phyloP scores from a whole-genome alignment of 2,888 invertebrate genomes.

The Oscheius onirici region DNA sequence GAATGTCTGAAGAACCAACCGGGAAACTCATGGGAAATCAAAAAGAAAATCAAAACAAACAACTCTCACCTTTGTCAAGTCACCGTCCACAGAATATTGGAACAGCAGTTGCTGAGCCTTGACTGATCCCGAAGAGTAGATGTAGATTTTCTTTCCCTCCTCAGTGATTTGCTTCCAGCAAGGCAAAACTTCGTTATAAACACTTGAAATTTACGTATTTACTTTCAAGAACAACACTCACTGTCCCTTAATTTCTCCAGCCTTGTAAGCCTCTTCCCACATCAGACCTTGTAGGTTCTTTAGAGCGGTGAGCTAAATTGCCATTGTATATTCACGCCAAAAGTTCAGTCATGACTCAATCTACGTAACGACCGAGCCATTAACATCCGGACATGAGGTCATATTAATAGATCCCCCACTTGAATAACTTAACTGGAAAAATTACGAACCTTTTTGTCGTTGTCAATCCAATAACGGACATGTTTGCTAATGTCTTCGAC shows the following conservation, averaged over 20 bases:
- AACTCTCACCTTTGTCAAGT: conserved; percentile 78
- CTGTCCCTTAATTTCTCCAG: conserved; percentile 86
- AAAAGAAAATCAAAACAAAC: neutral
- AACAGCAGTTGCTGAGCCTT: conserved; percentile 90
- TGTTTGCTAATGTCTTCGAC: conserved; percentile 79
- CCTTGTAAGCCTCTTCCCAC: conserved; percentile 85
- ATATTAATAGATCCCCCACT: no score
- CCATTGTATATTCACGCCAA: no score
- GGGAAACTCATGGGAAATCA: neutral
- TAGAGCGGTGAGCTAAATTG: conserved; percentile 75
- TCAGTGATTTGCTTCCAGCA: conserved; percentile 80
- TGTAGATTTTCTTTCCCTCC: conserved; percentile 77
- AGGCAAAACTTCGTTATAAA: conserved; percentile 85
- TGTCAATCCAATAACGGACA: conserved; percentile 84
- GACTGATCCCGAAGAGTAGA: conserved; percentile 91
- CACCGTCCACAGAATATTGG: conserved; percentile 81
- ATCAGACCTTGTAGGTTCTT: conserved; percentile 90
- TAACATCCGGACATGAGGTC: neutral
- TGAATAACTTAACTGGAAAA: neutral
- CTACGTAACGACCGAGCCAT: no score
- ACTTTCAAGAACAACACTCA: conserved; percentile 76
- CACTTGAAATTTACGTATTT: conserved; percentile 73
- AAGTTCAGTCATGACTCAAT: no score
- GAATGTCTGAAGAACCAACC: no score
- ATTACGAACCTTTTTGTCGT: conserved; percentile 81